These are phyloP conservation scores for Cladopsammia gracilis DNA, from an alignment of 64 coral and sea anemone species.

Conservation along the genomic window DNA sequence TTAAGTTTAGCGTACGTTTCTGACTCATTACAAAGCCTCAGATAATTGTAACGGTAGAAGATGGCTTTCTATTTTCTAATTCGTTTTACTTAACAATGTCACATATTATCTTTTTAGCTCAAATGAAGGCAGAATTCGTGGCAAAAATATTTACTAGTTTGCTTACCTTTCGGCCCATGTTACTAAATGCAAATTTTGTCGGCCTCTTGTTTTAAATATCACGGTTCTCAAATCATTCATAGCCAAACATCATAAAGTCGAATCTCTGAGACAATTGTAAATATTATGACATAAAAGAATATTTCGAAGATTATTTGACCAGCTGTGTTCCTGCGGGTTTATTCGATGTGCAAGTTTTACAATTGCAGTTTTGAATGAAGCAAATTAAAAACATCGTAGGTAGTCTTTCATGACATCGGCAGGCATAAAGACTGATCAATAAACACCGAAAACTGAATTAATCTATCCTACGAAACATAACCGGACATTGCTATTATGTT, in stretches of 20 bases:
- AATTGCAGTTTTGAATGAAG: not conserved
- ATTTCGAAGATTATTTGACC: constrained; percentile 10
- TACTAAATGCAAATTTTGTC: not conserved
- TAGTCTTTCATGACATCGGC: not conserved
- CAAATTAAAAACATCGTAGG: constrained; percentile 3
- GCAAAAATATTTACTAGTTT: not conserved
- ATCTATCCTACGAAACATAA: not conserved
- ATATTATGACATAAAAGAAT: constrained; percentile 37
- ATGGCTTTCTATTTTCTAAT: too few relatives aligned
- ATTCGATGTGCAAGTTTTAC: not conserved
- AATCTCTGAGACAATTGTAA: not conserved
- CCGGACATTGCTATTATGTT: not conserved
- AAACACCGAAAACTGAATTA: not conserved
- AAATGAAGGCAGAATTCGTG: not conserved
- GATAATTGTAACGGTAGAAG: too few relatives aligned
- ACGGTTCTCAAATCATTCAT: not conserved
- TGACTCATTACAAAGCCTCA: too few relatives aligned
- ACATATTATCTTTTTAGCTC: not conserved
- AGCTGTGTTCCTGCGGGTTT: constrained; percentile 1
- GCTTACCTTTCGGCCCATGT: not conserved
- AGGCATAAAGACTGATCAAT: not conserved
- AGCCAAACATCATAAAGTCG: constrained; percentile 10
- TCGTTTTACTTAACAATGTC: too few relatives aligned
- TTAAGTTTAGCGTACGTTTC: too few relatives aligned
- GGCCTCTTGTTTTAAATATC: not conserved